Conservation (phyloP, 2,888 invertebrate genomes). For the Lissocephala sabroskyi region DNA sequence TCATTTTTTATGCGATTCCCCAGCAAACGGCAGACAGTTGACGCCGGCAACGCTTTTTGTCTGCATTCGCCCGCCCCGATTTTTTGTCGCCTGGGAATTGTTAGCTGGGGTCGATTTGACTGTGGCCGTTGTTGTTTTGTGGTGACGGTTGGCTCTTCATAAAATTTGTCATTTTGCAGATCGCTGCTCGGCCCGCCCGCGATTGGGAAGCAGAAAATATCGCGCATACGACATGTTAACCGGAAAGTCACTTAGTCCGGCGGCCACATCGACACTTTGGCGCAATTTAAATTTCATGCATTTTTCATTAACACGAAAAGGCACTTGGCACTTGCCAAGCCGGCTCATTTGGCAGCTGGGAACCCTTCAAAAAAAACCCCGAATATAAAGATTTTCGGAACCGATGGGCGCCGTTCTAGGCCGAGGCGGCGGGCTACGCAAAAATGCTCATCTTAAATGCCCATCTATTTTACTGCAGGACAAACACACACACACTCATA, state of each 20-base stretch:
- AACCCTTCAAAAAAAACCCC: too few relatives aligned
- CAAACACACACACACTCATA: conserved; percentile 28
- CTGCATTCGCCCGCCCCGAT: background rate
- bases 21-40: conserved; percentile 45
- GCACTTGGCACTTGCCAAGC: conserved; percentile 17
- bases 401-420: too few relatives aligned
- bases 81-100: background rate
- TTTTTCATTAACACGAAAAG: conserved; percentile 63
- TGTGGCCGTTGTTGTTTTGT: conserved; percentile 2
- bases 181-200: conserved; percentile 5
- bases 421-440: background rate
- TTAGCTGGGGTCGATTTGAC: background rate
- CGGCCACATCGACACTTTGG: conserved; percentile 36
- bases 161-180: conserved; percentile 42
- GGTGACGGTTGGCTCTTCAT: conserved; percentile 15
- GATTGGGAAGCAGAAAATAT: background rate
- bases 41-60: conserved; percentile 36
- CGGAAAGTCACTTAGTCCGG: background rate
- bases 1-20: conserved; percentile 12
- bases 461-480: conserved; percentile 47
- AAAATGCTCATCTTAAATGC: conserved; percentile 49
- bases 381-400: too few relatives aligned
- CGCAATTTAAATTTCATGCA: conserved; percentile 70
- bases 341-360: conserved; percentile 27
- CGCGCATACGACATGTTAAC: background rate